These are phyloP conservation scores for Marmota monax DNA, from an alignment of 2,113 vertebrate species.

Conservation along the genomic window DNA sequence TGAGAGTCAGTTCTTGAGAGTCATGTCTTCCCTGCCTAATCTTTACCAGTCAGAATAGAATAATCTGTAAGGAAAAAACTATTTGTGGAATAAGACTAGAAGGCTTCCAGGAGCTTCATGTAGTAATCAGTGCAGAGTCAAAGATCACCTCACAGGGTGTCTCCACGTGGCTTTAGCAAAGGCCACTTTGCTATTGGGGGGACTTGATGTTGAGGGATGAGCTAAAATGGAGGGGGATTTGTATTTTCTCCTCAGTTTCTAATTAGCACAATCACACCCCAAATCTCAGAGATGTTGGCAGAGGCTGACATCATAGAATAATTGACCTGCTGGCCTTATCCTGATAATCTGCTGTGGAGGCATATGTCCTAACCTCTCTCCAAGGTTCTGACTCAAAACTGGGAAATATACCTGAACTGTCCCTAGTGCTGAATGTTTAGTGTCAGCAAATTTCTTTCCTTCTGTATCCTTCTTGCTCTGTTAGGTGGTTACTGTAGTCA, in stretches of 20 bases:
- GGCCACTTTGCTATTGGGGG: background rate
- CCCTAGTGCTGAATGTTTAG: conserved; percentile 71
- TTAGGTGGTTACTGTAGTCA: background rate
- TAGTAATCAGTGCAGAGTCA: background rate
- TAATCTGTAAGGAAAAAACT: background rate
- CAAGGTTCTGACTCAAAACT: conserved; percentile 76
- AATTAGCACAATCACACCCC: background rate
- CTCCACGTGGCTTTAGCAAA: conserved; percentile 5
- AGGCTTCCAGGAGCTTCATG: background rate
- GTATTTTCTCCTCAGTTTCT: background rate
- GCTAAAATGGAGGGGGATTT: background rate
- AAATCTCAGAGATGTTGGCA: background rate
- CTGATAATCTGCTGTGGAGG: background rate
- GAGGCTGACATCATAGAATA: background rate
- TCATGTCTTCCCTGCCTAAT: background rate
- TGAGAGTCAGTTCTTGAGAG: background rate
- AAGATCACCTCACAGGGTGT: background rate
- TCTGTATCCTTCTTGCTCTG: fast-evolving
- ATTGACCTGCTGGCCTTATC: background rate
- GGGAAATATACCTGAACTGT: background rate
- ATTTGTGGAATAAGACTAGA: background rate
- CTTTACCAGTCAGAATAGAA: background rate
- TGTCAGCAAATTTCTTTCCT: background rate
- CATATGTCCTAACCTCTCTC: conserved; percentile 71
- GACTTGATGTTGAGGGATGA: background rate